Conservation (phyloP, 2,113 vertebrate genomes). For the Laticauda laticaudata region DNA sequence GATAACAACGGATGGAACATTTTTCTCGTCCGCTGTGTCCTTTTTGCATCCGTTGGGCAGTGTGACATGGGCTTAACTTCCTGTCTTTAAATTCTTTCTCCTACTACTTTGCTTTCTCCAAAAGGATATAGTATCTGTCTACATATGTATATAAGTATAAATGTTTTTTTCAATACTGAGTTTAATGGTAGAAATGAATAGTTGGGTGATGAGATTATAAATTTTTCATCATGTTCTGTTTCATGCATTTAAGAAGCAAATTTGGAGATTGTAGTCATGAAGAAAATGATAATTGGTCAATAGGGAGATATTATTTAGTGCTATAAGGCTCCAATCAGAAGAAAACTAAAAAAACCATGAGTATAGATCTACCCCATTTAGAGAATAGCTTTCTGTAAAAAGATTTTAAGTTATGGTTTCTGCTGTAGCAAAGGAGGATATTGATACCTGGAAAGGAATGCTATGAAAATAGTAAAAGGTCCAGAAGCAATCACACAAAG, state of each 20-base stretch:
- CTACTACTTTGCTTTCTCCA: neutral
- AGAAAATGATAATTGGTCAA: neutral
- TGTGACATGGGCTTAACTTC: no score
- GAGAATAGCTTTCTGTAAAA: neutral
- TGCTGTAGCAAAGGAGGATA: no score
- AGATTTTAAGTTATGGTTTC: no score
- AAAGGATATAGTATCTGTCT: neutral
- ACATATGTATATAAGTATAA: neutral
- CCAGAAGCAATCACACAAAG: no score
- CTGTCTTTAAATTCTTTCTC: neutral
- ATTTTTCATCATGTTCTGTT: neutral
- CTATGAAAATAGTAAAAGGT: no score
- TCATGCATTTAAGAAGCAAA: neutral
- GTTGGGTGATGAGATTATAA: neutral
- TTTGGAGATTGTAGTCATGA: neutral
- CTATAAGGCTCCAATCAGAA: neutral
- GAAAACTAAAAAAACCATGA: neutral
- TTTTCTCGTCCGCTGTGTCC: no score
- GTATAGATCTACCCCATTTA: neutral
- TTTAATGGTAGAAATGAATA: neutral
- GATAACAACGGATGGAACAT: no score
- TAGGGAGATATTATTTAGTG: neutral
- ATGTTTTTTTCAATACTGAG: neutral
- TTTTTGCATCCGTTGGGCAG: no score
- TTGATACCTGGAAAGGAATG: no score